These are phyloP conservation scores for Clytia hemisphaerica DNA, from an alignment of 30 jellyfish, hydroid and myxozoan species.

Conservation along the genomic window DNA sequence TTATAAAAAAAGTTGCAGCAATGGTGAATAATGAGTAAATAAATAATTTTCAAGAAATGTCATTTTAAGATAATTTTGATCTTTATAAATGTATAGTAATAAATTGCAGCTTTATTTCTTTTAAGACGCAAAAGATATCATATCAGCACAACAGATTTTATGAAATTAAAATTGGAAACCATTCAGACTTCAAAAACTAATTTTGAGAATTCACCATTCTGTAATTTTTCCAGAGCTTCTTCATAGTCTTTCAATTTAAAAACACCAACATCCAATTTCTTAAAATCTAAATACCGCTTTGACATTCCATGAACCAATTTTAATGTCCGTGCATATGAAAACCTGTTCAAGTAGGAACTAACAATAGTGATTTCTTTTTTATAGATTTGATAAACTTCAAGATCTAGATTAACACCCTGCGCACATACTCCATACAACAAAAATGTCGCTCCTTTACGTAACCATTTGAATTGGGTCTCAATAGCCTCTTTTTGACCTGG, in stretches of 20 bases:
- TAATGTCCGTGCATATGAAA: slow-evolving; percentile 58
- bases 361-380: slow-evolving; percentile 60
- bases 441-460: slow-evolving; percentile 70
- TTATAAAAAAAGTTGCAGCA: too few species aligned
- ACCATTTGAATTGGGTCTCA: slow-evolving; percentile 62
- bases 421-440: slow-evolving; percentile 84
- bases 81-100: too few species aligned
- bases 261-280: slow-evolving; percentile 48
- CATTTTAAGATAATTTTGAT: too few species aligned
- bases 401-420: slow-evolving; percentile 42
- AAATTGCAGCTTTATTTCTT: too few species aligned
- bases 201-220: slow-evolving; percentile 57
- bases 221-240: slow-evolving; percentile 58
- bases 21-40: too few species aligned
- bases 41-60: too few species aligned
- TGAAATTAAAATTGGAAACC: too few species aligned
- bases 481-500: slow-evolving; percentile 44
- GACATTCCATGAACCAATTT: slow-evolving; percentile 66
- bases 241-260: slow-evolving; percentile 54
- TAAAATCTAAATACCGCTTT: slow-evolving; percentile 60
- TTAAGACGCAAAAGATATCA: too few species aligned
- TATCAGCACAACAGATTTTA: too few species aligned
- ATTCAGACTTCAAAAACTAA: slow-evolving; percentile 68
- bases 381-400: slow-evolving; percentile 65
- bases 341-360: slow-evolving; percentile 57